Evolutionary conservation across 2,113 vertebrate genomes (phyloP).

Genomic region (Varanus komodoensis): DNA sequence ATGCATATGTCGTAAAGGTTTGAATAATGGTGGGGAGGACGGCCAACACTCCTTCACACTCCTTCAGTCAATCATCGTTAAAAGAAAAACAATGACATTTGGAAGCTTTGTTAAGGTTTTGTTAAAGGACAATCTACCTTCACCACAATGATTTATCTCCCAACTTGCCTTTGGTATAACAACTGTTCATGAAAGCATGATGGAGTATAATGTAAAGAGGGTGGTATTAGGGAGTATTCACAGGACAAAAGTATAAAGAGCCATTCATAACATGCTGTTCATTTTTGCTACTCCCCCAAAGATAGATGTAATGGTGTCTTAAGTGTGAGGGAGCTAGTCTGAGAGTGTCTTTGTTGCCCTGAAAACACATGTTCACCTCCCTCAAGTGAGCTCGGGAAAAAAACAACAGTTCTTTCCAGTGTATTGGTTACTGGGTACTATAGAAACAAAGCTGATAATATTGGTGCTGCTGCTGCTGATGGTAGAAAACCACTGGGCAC

Average conservation of each 20-base stretch:
- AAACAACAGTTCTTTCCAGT: neutral
- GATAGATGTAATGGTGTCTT: neutral
- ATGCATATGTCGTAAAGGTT: constrained; percentile 52
- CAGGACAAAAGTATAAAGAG: neutral
- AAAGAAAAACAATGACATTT: constrained; percentile 55
- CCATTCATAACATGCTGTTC: neutral
- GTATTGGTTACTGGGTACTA: neutral
- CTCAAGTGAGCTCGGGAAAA: neutral
- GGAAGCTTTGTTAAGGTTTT: constrained; percentile 27
- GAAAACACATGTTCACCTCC: neutral
- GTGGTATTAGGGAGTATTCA: neutral
- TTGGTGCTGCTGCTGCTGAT: neutral
- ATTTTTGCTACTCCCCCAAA: neutral
- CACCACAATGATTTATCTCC: constrained; percentile 19
- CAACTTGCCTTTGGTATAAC: constrained; percentile 3
- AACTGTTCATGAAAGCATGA: accelerated
- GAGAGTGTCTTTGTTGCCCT: neutral
- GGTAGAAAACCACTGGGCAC: neutral
- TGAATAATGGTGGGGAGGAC: constrained; percentile 59
- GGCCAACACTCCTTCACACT: constrained; percentile 52
- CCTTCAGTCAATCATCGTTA: constrained; percentile 59
- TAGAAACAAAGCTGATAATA: neutral
- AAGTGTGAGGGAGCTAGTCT: neutral
- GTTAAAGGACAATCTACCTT: neutral
- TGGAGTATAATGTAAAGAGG: neutral